Evolutionary conservation across 2,797 vertebrate species (phyloP).

Genomic region (Pseudochirops cupreus): DNA sequence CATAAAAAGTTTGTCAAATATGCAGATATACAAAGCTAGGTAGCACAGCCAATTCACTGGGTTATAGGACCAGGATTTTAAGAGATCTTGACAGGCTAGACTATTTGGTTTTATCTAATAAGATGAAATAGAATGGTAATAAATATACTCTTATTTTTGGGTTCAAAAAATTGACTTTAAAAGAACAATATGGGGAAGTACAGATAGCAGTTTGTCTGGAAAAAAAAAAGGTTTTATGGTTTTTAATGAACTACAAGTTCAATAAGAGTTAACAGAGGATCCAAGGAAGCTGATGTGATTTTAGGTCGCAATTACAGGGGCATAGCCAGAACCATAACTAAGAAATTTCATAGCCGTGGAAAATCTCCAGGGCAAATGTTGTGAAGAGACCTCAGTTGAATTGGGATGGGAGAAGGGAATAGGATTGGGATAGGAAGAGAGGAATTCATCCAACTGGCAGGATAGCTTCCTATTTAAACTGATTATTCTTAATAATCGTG

Average conservation of each 20-base stretch:
- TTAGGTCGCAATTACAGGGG: background rate
- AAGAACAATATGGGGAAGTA: background rate
- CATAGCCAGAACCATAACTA: background rate
- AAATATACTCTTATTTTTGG: background rate
- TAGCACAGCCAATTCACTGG: background rate
- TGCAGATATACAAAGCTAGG: background rate
- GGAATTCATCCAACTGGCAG: background rate
- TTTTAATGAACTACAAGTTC: background rate
- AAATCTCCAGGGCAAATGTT: background rate
- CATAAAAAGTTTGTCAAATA: background rate
- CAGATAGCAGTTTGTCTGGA: background rate
- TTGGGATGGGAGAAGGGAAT: background rate
- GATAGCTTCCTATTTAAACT: background rate
- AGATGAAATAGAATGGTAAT: background rate
- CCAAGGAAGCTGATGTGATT: background rate
- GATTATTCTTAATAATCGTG: background rate
- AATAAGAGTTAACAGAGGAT: background rate
- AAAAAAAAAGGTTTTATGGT: background rate
- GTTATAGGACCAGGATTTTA: background rate
- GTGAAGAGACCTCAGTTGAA: background rate
- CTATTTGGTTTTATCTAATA: background rate
- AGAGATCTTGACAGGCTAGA: background rate
- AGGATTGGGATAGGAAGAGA: background rate
- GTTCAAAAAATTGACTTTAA: background rate
- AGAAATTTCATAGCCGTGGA: background rate